Conservation (phyloP, 2,113 vertebrate species). For the Notechis scutatus region DNA sequence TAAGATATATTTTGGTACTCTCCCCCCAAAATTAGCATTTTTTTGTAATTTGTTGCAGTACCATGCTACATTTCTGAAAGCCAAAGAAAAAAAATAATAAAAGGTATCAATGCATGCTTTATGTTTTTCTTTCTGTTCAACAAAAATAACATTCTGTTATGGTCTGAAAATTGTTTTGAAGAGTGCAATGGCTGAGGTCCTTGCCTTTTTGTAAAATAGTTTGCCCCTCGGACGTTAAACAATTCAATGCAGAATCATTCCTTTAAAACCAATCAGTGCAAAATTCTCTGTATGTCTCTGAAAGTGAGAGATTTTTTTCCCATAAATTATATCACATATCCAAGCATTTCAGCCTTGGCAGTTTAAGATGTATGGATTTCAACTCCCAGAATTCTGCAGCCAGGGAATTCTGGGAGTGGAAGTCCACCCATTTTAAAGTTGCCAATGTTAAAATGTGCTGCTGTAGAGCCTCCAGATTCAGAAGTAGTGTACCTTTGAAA, state of each 20-base stretch:
- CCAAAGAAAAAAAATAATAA: background rate
- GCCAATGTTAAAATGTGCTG: background rate
- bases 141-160: background rate
- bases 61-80: constrained; percentile 47
- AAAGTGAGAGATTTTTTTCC: background rate
- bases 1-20: background rate
- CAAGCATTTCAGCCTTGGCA: background rate
- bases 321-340: background rate
- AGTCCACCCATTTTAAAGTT: background rate
- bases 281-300: background rate
- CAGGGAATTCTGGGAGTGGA: background rate
- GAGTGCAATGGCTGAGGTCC: background rate
- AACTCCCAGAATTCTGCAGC: background rate
- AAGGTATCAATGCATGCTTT: constrained; percentile 50
- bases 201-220: background rate
- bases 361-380: background rate
- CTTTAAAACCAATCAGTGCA: background rate
- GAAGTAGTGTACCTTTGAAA: background rate
- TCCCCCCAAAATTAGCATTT: constrained; percentile 28
- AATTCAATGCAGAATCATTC: background rate
- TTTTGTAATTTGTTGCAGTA: constrained; percentile 2
- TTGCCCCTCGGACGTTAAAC: background rate
- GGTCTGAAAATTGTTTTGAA: rapidly evolving
- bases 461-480: background rate
- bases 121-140: background rate